Conservation (phyloP, 2,113 vertebrate genomes). For the Paracanthobrama guichenoti region DNA sequence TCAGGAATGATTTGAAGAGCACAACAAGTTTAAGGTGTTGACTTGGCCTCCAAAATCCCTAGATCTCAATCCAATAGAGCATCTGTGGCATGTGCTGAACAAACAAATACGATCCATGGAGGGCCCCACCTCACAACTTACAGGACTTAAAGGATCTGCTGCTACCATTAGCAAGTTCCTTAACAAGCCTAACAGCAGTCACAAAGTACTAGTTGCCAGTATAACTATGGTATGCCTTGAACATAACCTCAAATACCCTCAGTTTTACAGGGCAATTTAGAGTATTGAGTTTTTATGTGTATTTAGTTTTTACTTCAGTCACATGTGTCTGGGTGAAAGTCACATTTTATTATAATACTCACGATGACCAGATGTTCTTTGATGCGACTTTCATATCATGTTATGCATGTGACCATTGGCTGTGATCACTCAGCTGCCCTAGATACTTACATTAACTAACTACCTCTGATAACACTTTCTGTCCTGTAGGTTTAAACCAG, state of each 20-base stretch:
- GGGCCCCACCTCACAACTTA: no score
- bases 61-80: no score
- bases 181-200: no score
- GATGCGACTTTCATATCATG: neutral
- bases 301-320: neutral
- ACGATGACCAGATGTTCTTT: neutral
- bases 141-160: no score
- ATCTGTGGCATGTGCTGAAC: no score
- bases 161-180: no score
- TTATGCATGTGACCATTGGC: conserved; percentile 9
- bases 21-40: no score
- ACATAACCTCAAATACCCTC: neutral
- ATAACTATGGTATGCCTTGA: neutral
- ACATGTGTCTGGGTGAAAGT: neutral
- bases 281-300: neutral
- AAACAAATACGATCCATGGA: no score
- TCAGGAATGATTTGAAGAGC: no score
- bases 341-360: neutral
- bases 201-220: no score
- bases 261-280: neutral
- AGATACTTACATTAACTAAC: neutral
- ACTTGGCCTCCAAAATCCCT: no score
- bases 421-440: neutral
- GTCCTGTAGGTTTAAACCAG: conserved; percentile 61
- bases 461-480: neutral